Evolutionary conservation across 1,140 invertebrate species (phyloP).

Genomic region (Drosophila bocqueti): DNA sequence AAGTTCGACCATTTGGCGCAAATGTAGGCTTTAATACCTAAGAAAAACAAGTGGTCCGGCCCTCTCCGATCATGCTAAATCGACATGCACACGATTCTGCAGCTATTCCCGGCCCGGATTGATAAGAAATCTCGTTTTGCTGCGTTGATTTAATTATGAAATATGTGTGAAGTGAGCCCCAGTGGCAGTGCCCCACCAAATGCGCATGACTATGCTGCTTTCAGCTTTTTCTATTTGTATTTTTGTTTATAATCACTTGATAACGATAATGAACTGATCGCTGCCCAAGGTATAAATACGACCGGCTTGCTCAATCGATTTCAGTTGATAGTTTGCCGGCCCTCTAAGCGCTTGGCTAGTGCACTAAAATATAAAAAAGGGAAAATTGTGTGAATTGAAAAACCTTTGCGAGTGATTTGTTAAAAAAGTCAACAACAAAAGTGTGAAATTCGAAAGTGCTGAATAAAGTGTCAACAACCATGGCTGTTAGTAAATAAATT

Average conservation of each 20-base stretch:
- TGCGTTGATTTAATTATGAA: conserved; percentile 55
- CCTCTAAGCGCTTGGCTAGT: conserved; percentile 11
- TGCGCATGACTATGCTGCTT: conserved; percentile 24
- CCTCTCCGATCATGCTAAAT: conserved; percentile 44
- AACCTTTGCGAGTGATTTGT: neutral
- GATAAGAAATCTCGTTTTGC: conserved; percentile 28
- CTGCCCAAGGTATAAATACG: conserved; percentile 61
- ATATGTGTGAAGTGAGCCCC: conserved; percentile 34
- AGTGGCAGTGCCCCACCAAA: conserved; percentile 15
- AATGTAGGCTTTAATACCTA: neutral
- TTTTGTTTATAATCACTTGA: conserved; percentile 59
- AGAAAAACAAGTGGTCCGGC: conserved; percentile 11
- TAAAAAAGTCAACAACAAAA: neutral
- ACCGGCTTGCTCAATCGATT: conserved; percentile 9
- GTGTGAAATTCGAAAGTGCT: conserved; percentile 8
- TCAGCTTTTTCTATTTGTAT: conserved; percentile 23
- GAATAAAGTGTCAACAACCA: conserved; percentile 15
- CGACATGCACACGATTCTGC: conserved; percentile 31
- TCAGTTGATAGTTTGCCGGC: conserved; percentile 59
- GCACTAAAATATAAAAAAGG: conserved; percentile 5
- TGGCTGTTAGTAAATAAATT: conserved; percentile 59
- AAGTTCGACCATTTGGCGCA: conserved; percentile 9
- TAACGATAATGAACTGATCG: conserved; percentile 46
- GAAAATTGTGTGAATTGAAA: conserved; percentile 14
- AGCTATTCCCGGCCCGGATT: conserved; percentile 21